Evolutionary conservation across 2,797 vertebrate genomes (phyloP), one percentile per base, ranked within the genome.

Genomic region (Arctocebus calabarensis): DNA sequence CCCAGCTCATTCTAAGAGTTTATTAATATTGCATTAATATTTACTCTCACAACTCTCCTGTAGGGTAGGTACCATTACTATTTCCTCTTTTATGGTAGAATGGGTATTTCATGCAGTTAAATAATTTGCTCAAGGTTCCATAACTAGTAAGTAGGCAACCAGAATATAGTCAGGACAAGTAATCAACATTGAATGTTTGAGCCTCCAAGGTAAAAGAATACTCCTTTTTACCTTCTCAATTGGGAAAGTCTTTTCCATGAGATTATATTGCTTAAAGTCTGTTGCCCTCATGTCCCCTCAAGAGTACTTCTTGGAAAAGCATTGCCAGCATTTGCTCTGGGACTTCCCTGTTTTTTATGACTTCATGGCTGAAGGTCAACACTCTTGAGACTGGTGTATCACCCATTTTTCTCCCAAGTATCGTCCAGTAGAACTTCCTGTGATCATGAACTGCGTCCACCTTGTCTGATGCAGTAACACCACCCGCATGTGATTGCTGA

Each of bases 31-130:
- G 14, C 37, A 92, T 45, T 88, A 83, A 62, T 20, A 55, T 48
- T 73, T 32, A 91, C 81, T 88, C 71, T 88, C 27, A 68, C 14
- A 87, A 55, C 23, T 43, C 29, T 88, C 34, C 20, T 81, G 5
- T 59, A 34, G 32, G 40, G 32, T 79, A 75, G 27, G 61, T 74
- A 12, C 11, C 17, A 7, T 96, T 66, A 79, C 25, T 75, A 23
- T 86, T 96, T 96, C 4, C 10, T n/a, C 11, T 61, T 62, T 57
- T 37, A 34, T 48, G 59, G 43, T 59, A 71, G 90, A 88, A 83
- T 62, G 37, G 66, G 84, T 52, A 84, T 88, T 90, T 84, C 68
- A 89, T 52, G 13, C 64, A 88, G 43, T 64, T 82, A 79, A 90
- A 79, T 55, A 87, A 81, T 70, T 14, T 55, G 7, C 5, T 45